Evolutionary conservation across 2,888 invertebrate genomes (phyloP).

Genomic region (Tachystola acroxantha): DNA sequence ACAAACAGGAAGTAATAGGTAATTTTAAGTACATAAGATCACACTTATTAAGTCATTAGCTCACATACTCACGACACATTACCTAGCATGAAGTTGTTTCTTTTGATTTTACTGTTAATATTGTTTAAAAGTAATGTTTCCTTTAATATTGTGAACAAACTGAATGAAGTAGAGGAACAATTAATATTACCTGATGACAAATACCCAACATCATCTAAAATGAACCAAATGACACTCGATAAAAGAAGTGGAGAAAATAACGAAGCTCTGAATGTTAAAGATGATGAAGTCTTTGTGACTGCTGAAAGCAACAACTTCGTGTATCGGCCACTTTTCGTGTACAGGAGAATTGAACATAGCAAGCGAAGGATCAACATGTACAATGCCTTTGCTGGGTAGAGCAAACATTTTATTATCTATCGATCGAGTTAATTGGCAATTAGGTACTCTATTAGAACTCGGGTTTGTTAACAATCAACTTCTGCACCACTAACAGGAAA

Average conservation of each 20-base stretch:
- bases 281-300: constrained; percentile 29
- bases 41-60: too few relatives aligned
- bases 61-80: too few relatives aligned
- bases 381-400: constrained; percentile 62
- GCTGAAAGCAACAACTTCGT: constrained; percentile 49
- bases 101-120: not conserved
- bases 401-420: too few relatives aligned
- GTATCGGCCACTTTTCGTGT: constrained; percentile 58
- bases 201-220: not conserved
- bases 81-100: not conserved
- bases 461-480: constrained; percentile 1
- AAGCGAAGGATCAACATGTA: constrained; percentile 62
- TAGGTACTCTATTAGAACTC: not conserved
- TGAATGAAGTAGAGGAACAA: not conserved
- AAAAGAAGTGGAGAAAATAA: not conserved
- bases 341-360: constrained; percentile 58
- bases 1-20: not conserved
- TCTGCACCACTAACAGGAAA: not conserved
- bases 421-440: constrained; percentile 9
- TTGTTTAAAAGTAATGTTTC: not conserved
- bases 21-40: not conserved
- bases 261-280: constrained; percentile 8
- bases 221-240: not conserved
- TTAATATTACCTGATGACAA: constrained; percentile 8
- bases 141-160: not conserved